Evolutionary conservation across 2,888 invertebrate species (phyloP), one percentile per base, ranked within the genome.

Genomic region (Penaeus monodon): DNA sequence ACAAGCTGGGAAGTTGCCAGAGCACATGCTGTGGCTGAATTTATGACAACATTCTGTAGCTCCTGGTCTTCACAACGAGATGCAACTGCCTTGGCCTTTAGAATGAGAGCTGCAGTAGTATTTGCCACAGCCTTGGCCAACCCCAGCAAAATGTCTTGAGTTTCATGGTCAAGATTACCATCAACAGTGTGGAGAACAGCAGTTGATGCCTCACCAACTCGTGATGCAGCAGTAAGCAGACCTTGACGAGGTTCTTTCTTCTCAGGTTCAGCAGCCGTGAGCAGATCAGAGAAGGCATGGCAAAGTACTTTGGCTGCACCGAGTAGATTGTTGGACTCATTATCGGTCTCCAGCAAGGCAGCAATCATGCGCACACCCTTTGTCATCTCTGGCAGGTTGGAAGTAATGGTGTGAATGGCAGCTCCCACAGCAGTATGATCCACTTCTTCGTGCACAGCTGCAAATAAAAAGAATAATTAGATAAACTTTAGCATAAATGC

Each of bases 41-140:
- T 96, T 91, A 99, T 99, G n/a, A 91, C 91, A 91, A 94, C 94
- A 92, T 97, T 97, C 93, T 97, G 97, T 63, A 95, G 94, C 66
- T 95, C 95, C 90, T 96, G 96, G 91, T 96, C 95, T 91, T 96
- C 96, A 90, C 96, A 96, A 80, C 93, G 93, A 0, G 97, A 96
- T 0, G 99, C 98, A 90, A 99, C 98, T 91, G 97, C 97, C 94
- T 99, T 99, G 0, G 99, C 99, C 92, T 97, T 97, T 84, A 99
- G 94, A 2, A 99, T 99, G 82, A 99, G 93, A 1, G 97, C 97
- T 0, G 99, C 99, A 0, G 99, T 99, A 3, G 98, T 97, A 92
- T 99, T 99, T 73, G 99, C 99, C 63, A 99, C 99, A 0, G 97
- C 97, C 93, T 99, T 99, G 12, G 99, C 99, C 90, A 99, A 94